Base-by-base conservation (phyloP, 2,113 vertebrate species). In the Alethe castanea region DNA sequence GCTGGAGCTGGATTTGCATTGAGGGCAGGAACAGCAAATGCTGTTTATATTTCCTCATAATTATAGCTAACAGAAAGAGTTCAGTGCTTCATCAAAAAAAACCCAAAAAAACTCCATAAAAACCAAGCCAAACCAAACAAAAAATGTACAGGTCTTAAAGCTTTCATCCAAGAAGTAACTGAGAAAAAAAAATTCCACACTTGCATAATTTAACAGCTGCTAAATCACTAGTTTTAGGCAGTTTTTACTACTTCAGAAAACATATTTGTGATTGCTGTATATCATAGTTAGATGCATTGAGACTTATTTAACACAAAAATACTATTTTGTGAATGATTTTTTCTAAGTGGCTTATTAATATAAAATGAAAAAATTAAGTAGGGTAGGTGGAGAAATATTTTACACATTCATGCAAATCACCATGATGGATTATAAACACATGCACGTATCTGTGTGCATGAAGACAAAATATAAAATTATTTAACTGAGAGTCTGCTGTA, bases 351-450 rank as follows among this genome's bases (percentile, higher is more conserved):
- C 26, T 89, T 86, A 73, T 89, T 95, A 73, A 95, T 78, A 81
- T 4, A 23, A 87, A 90, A 91, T 83, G 61, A 72, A 87, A 78
- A 91, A 85, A 97, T 82, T 95, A 95, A 96, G 91, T 44, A 83
- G 56, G 77, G 81, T 90, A 93, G 57, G 53, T 76, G 73, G 76
- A 92, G 60, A 81, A 87, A 44, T 72, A 89, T 94, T 97, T 96
- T 90, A 86, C 71, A 96, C 94, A 94, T 91, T 81, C 81, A 96
- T 10, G 29, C 79, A 92, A 95, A 96, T 72, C 71, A 88, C 72
- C 66, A 74, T 29, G 59, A 94, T 78, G 74, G 80, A 82, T 88
- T 85, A 85, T 62, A 94, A 95, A 95, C n/a, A 77, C 2, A 78
- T 36, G n/a, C 3, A 3, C 35, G 6, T 25, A 31, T 28, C 7